Evolutionary conservation across 2,113 vertebrate species (phyloP), one percentile per base, ranked within the genome.

Genomic region (Bostrychus sinensis): DNA sequence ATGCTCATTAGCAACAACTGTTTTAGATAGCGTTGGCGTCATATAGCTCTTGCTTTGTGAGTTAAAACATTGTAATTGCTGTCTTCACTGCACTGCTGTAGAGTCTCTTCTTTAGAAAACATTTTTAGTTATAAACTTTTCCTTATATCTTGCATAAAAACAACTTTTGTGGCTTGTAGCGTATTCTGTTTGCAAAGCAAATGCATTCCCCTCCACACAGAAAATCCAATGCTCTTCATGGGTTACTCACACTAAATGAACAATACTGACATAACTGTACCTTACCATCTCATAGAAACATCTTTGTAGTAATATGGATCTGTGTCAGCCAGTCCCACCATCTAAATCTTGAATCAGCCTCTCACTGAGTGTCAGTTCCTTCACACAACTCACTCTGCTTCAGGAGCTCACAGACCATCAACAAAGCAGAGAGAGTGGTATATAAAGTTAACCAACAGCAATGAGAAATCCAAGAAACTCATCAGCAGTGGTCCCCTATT

Each of bases 1-100:
- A 48, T 25, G 45, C 45, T 48, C 45, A 48, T 48, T 48, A 48
- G 11, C 25, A 48, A 25, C 11, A n/a, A 25, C 22, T 13, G 45
- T 25, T 48, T 48, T 13, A 48, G 45, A 25, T 22, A 25, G 45
- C 9, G 22, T 6, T 48, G 20, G 22, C 5, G 22, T 26, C 16
- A 12, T 48, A 14, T 25, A 48, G 20, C 22, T 48, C 22, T 25
- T 22, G 43, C 20, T 23, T 42, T 46, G 43, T 42, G 39, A 42
- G n/a, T 19, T 42, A 42, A 20, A 45, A 20, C n/a, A 8, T 7
- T 6, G 19, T 48, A 48, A 48, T 48, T 48, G 45, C 45, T 22
- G 2, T 25, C 22, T 25, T 25, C 22, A 48, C 22, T 14, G 45
- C 22, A 25, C 12, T 14, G 6, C 7, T 20, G 11, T 22, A 42